phyloP scores from a whole-genome alignment of 2,888 invertebrate genomes.

The Dynastes maya region DNA sequence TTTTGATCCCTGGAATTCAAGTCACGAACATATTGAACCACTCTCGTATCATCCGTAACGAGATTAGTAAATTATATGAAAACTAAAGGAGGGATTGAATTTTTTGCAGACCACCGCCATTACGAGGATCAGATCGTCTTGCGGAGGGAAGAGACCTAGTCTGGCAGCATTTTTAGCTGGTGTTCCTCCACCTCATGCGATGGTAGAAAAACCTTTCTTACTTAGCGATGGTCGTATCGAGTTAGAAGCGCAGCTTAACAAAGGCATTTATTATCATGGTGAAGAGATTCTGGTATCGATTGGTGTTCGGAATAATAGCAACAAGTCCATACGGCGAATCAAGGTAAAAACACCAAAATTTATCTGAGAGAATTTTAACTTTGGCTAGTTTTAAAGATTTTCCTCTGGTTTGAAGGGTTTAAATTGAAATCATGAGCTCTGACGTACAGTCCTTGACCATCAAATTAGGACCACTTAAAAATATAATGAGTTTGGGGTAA shows the following conservation, averaged over 20 bases:
- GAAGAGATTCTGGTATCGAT: constrained; percentile 85
- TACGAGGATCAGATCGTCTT: constrained; percentile 53
- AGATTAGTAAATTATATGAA: too few species aligned
- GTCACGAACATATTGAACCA: too few species aligned
- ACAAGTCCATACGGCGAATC: constrained; percentile 87
- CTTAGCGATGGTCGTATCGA: constrained; percentile 88
- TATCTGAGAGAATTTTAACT: too few species aligned
- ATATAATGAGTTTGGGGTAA: too few species aligned
- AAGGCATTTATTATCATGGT: constrained; percentile 87
- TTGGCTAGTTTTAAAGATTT: too few species aligned
- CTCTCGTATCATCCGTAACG: too few species aligned
- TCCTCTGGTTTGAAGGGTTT: too few species aligned
- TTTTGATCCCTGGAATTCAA: too few species aligned
- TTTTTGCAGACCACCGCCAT: constrained; percentile 31
- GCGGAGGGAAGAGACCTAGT: constrained; percentile 66
- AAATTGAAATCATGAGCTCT: too few species aligned
- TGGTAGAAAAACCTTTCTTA: constrained; percentile 87
- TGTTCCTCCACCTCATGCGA: constrained; percentile 78
- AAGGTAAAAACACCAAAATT: constrained; percentile 74
- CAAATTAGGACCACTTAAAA: too few species aligned
- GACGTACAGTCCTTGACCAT: too few species aligned
- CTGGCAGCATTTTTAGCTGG: constrained; percentile 65
- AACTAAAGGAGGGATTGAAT: not conserved
- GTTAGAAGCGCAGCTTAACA: constrained; percentile 86
- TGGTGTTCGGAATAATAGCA: constrained; percentile 84